Evolutionary conservation across 92 coral and sea anemone species (phyloP), one percentile per base, ranked within the genome.

Genomic region (Bergia puertoricense): DNA sequence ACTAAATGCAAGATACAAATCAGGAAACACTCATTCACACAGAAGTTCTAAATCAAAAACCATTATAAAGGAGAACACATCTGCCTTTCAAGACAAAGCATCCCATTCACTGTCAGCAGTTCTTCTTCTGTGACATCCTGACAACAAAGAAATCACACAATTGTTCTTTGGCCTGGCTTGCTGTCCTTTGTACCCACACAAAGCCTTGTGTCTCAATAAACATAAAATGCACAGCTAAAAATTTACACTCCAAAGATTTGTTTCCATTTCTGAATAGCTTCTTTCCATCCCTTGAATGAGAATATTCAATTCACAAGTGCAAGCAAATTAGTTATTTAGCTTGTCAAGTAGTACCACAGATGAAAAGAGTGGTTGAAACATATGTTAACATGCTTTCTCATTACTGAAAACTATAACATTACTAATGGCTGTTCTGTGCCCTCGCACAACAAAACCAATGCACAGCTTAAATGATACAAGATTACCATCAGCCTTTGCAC

Each of bases 221-320:
- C 76, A 81, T 38, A 81, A 82, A 82, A 67, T 37, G 86, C 54
- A 66, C 86, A 84, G 68, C 77, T 45, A 84, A 4, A 71, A 3
- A 44, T 1, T 65, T 83, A 68, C 37, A 45, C 71, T 71, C 68
- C 79, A 69, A 66, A 9, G 46, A 69, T 10, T 13, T 40, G 20
- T 0, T 45, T 75, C 20, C 10, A 14, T 16, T 75, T 42, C 42
- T 6, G 6, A 42, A 75, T 40, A 13, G 15, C 46, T 74, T 73
- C 78, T 74, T 41, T 1, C 68, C 7, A 4, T 16, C 23, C 13
- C 37, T 22, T 39, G 75, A 9, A 42, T 42, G 36, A 16, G 62
- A 82, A 40, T 8, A 20, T 77, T 6, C 20, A 36, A 80, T 74
- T 8, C 86, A 22, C 30, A 82, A 67, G 51, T 10, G 16, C 7